Conservation (phyloP, 2,797 vertebrate genomes). For the Macropodus opercularis region DNA sequence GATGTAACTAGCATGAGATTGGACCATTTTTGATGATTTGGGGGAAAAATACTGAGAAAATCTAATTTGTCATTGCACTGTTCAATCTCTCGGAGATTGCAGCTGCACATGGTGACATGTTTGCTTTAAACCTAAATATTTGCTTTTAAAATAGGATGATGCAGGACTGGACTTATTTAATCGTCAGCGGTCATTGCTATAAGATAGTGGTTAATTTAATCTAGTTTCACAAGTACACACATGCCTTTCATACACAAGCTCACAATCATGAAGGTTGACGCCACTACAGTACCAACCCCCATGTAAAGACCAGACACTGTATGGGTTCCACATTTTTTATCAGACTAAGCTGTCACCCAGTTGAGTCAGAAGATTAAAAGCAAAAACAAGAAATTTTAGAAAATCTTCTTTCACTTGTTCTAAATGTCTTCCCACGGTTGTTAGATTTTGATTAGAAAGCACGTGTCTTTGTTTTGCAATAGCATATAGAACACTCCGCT, state of each 20-base stretch:
- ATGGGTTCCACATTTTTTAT: no score
- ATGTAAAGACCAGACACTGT: background rate
- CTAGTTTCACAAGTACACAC: background rate
- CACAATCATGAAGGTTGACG: background rate
- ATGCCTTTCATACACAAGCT: background rate
- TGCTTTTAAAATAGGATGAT: background rate
- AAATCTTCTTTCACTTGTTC: conserved; percentile 7
- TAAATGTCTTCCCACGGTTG: conserved; percentile 14
- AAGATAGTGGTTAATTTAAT: background rate
- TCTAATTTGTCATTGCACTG: conserved; percentile 13
- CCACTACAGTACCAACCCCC: background rate
- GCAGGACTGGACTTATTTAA: background rate
- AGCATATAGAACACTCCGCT: conserved; percentile 13
- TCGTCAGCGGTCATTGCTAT: background rate
- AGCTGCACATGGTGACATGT: background rate
- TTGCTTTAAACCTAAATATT: background rate
- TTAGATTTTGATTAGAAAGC: no score
- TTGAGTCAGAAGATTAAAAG: conserved; percentile 17
- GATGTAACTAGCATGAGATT: conserved; percentile 19
- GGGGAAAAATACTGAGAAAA: background rate
- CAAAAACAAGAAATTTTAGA: background rate
- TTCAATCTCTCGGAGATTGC: background rate
- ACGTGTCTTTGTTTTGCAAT: conserved; percentile 15
- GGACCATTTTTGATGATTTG: conserved; percentile 12
- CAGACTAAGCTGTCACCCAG: background rate